Percentiles rank a stretch among this genome's conserved stretches.
Conservation (phyloP, 2,888 invertebrate species). For the Andrena trimmerana region DNA sequence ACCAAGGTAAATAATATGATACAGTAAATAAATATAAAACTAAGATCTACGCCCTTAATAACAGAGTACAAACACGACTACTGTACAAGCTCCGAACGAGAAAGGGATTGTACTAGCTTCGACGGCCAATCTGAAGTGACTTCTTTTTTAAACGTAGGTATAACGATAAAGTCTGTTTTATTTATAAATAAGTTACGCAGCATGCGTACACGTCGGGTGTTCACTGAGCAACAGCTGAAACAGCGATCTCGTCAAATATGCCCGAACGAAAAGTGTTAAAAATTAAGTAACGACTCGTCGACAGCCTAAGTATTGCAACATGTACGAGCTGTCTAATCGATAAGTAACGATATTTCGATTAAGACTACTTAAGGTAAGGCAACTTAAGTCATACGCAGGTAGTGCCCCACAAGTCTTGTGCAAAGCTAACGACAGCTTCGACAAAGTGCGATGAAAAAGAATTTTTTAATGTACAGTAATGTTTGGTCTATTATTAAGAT, state of each 20-base stretch:
- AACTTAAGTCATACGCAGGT: slow-evolving; percentile 23
- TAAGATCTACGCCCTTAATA: slow-evolving; percentile 63
- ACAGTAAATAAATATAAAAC: slow-evolving; percentile 72
- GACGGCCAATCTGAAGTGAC: slow-evolving; percentile 64
- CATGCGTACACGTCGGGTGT: neutral
- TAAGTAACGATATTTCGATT: slow-evolving; percentile 26
- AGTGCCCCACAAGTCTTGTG: slow-evolving; percentile 3
- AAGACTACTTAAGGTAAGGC: slow-evolving; percentile 36
- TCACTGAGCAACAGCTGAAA: slow-evolving; percentile 40
- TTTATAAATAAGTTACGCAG: slow-evolving; percentile 43
- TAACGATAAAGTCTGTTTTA: slow-evolving; percentile 25
- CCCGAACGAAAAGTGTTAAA: neutral
- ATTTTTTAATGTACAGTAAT: neutral
- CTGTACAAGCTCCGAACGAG: slow-evolving; percentile 59
- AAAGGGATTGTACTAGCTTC: slow-evolving; percentile 39
- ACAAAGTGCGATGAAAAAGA: slow-evolving; percentile 29
- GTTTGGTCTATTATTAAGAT: slow-evolving; percentile 25
- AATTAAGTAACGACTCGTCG: slow-evolving; percentile 28
- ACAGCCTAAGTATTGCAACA: slow-evolving; percentile 20
- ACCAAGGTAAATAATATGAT: slow-evolving; percentile 71
- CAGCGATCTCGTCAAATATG: neutral
- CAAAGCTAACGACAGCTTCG: slow-evolving; percentile 6
- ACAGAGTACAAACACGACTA: slow-evolving; percentile 54
- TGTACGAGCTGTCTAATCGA: slow-evolving; percentile 18
- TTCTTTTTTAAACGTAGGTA: slow-evolving; percentile 13